Base-by-base conservation (phyloP, 2,888 invertebrate genomes). In the Ochropleura leucogaster region DNA sequence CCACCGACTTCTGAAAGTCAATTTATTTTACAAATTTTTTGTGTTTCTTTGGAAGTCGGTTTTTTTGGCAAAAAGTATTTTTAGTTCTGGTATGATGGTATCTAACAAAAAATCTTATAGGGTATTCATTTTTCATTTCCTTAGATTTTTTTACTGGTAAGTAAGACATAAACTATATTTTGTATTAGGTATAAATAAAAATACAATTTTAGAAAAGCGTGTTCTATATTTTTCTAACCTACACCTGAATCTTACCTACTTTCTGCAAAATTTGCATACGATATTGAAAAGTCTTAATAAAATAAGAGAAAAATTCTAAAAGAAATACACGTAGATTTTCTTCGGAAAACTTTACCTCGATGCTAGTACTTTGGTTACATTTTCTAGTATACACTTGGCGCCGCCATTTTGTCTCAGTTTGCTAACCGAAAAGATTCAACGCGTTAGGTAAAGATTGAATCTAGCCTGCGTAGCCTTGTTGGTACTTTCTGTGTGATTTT, bases 221-320 rank as follows among this genome's bases (percentile, higher is more conserved):
- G 18, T 42, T 68, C 5, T 30, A 44, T 68, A 30, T 20, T 42
- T 12, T 47, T n/a, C 0, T 18, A 53, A 20, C 53, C 18, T 3
- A 89, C 90, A 90, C 89, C 89, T 87, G 85, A 85, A 20, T 84
- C 75, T 18, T 69, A 47, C 42, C 42, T 16, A 16, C n/a, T 68
- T 53, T 42, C 30, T 5, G 44, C 14, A 16, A 74, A 74, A 74
- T 77, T 76, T 77, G 63, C 79, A 71, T 63, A 55, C 49, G 8
- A 78, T 63, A 79, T 79, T 79, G 76, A 57, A 70, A 55, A 70
- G 16, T 79, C 14, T 63, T 79, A 42, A 57, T 71, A 79, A 79
- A 77, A 79, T 46, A 71, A 16, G 14, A 68, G 51, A 63, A 55
- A 55, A 76, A 53, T 30, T 2, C 69, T 18, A 18, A 4, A 55